Base-by-base conservation (phyloP, 2,888 invertebrate genomes). In the Hermodice carunculata region DNA sequence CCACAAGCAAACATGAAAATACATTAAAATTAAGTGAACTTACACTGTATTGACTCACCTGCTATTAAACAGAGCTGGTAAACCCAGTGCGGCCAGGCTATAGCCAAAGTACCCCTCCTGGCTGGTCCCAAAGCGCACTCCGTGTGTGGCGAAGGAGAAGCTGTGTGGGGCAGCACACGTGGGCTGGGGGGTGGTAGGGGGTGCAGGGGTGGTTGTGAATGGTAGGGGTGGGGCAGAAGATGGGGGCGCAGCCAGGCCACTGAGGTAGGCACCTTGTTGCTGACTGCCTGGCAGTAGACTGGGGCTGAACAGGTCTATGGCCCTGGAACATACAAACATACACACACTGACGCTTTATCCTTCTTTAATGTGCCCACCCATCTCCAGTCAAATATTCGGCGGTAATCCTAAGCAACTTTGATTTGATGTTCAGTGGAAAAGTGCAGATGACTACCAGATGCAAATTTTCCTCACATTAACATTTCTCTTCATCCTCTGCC, bases 241-340 rank as follows among this genome's bases (percentile, higher is more conserved):
- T 5, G 66, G 65, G 2, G 70, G 66, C 3, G 57, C 42, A 6
- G 73, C 66, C 4, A 67, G 34, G 34, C 75, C 73, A 48, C 70
- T 70, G 44, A 74, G 42, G 61, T 62, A 74, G n/a, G 59, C 57
- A 11, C 32, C 61, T 26, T 17, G 28, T 32, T 66, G 66, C 11
- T 53, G 29, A 26, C 37, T 46, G n/a, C 31, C 40, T 19, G 26
- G 31, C 4, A 58, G 48, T 24, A 26, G 34, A 31, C 19, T 4
- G 5, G 58, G 28, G 1, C 42, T 42, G 32, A 42, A 49, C 6
- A 58, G 49, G 19, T 58, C 58, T 22, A 58, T 48, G 29, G 22
- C n/a, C 22, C 58, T 58, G 54, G 2, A 54, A 42, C 32, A 5
- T 19, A 29, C 11, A 51, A 26, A 29, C 28, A 37, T 37, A 14